Conservation (phyloP, 2,888 invertebrate genomes). For the Neria commutata region DNA sequence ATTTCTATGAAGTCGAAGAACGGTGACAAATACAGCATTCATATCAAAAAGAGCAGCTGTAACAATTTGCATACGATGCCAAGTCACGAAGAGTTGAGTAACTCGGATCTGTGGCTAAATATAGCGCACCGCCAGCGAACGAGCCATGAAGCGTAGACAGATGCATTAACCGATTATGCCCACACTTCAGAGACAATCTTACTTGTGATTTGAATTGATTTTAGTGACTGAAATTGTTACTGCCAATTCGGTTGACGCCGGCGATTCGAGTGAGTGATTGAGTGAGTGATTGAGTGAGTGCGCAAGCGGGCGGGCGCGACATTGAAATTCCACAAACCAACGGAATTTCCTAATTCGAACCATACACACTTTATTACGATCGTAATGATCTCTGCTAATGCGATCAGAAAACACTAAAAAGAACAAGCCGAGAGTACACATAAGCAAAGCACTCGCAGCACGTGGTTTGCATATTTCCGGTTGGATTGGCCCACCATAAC, state of each 20-base stretch:
- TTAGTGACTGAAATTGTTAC: constrained; percentile 13
- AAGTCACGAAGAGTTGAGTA: not conserved
- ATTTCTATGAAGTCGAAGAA: too few species aligned
- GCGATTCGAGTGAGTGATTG: too few species aligned
- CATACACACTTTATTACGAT: not conserved
- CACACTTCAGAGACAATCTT: too few species aligned
- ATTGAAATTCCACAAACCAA: constrained; percentile 46
- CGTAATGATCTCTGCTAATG: constrained; percentile 27
- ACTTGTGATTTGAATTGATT: constrained; percentile 1
- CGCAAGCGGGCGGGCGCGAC: constrained; percentile 36
- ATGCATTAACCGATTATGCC: constrained; percentile 37
- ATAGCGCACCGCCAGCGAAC: not conserved
- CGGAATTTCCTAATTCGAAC: constrained; percentile 30
- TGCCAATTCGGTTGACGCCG: not conserved
- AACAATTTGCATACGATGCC: not conserved
- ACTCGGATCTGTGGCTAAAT: not conserved
- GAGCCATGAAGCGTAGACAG: too few species aligned
- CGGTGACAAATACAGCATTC: too few species aligned
- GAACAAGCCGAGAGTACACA: not conserved
- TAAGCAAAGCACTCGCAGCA: constrained; percentile 14
- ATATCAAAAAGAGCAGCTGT: too few species aligned
- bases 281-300: too few species aligned
- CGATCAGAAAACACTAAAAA: not conserved
- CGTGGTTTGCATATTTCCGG: constrained; percentile 36
- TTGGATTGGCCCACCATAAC: constrained; percentile 16